Conservation (phyloP, 1,140 invertebrate genomes). For the Hermetia illucens region DNA sequence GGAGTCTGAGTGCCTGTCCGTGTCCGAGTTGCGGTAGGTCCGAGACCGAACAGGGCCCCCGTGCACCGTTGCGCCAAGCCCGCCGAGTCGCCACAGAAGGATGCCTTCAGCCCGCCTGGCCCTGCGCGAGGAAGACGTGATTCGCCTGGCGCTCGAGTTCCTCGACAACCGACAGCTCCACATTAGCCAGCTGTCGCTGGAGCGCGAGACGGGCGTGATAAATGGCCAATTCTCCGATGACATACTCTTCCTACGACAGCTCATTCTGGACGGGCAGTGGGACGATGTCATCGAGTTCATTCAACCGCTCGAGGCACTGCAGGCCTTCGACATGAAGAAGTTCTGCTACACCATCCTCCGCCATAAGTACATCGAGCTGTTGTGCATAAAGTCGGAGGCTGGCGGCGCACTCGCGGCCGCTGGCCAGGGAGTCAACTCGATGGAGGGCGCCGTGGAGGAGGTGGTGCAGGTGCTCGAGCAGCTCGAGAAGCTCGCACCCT, state of each 20-base stretch:
- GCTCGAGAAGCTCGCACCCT: slow-evolving; percentile 74
- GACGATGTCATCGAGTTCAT: slow-evolving; percentile 94
- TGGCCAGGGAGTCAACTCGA: slow-evolving; percentile 41
- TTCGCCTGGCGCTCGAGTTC: slow-evolving; percentile 83
- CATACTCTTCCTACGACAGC: slow-evolving; percentile 79
- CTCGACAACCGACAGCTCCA: slow-evolving; percentile 78
- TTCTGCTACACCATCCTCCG: slow-evolving; percentile 77
- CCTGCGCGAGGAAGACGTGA: slow-evolving; percentile 80
- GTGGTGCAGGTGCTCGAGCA: slow-evolving; percentile 82
- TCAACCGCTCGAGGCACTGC: slow-evolving; percentile 76
- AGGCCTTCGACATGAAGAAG: slow-evolving; percentile 61
- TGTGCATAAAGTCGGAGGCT: slow-evolving; percentile 88
- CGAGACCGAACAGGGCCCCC: no score
- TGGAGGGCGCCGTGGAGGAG: slow-evolving; percentile 86
- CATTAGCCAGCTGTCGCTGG: slow-evolving; percentile 81
- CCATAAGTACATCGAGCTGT: slow-evolving; percentile 87
- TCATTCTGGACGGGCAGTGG: slow-evolving; percentile 96
- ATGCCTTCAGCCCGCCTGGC: no score
- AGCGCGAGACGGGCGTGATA: slow-evolving; percentile 90
- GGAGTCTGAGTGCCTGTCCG: no score
- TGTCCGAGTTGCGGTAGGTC: no score
- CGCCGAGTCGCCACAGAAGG: no score
- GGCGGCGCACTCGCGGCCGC: slow-evolving; percentile 33
- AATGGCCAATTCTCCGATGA: slow-evolving; percentile 87
- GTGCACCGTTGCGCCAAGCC: no score